A percentile compares a stretch with the other conserved stretches of the same genome.
Evolutionary conservation across 1,140 invertebrate genomes (phyloP).

Genomic region (Neodiprion fabricii): DNA sequence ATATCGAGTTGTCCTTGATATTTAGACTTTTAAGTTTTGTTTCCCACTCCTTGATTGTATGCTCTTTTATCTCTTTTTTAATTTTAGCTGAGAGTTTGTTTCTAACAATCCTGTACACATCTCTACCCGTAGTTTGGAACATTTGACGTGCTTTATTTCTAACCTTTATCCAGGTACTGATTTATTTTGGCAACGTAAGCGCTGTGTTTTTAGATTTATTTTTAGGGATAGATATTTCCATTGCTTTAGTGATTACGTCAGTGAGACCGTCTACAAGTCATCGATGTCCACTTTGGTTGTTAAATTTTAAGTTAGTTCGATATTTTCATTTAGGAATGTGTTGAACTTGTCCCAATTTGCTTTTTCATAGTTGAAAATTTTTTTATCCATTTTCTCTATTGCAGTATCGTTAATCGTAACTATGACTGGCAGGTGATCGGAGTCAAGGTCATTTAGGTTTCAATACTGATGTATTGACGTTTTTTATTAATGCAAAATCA

Average conservation of each 20-base stretch:
- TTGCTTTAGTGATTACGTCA: background rate
- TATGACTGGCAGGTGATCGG: constrained; percentile 9
- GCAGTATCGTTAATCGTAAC: background rate
- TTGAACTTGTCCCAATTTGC: constrained; percentile 17
- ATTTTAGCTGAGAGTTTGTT: constrained; percentile 14
- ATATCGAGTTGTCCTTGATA: constrained; percentile 24
- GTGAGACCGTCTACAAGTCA: background rate
- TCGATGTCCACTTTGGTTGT: background rate
- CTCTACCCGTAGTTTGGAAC: constrained; percentile 2
- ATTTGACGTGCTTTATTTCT: constrained; percentile 12
- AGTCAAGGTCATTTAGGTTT: constrained; percentile 10
- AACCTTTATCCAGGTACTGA: background rate
- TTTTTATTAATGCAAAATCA: too few species aligned
- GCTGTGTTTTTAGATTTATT: background rate
- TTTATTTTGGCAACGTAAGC: background rate
- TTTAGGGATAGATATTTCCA: background rate
- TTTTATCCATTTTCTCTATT: background rate
- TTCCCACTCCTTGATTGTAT: constrained; percentile 14
- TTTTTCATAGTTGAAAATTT: constrained; percentile 16
- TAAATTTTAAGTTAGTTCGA: background rate
- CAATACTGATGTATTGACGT: too few species aligned
- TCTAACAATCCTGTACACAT: background rate
- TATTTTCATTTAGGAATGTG: background rate
- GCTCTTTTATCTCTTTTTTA: constrained; percentile 11
- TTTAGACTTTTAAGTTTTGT: constrained; percentile 25